Percentiles rank a stretch among this genome's conserved stretches.
Evolutionary conservation across 2,797 vertebrate species (phyloP).

Genomic region (Brachyrhaphis roseni): DNA sequence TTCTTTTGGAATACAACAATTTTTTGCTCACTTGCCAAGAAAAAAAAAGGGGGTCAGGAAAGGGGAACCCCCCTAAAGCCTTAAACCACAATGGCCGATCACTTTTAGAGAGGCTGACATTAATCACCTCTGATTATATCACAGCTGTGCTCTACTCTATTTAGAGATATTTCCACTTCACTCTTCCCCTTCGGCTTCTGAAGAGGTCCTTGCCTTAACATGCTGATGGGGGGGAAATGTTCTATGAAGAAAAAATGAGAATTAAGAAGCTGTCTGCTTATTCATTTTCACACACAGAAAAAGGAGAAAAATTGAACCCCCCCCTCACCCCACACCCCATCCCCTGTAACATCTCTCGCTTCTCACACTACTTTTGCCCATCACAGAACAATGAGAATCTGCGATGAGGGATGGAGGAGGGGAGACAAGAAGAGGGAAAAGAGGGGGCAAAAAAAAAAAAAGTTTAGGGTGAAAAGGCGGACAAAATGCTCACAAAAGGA

Average conservation of each 20-base stretch:
- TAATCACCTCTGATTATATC: slow-evolving; percentile 70
- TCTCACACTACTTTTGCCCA: slow-evolving; percentile 50
- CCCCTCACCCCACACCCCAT: not conserved
- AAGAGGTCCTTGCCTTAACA: slow-evolving; percentile 4
- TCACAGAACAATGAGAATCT: slow-evolving; percentile 82
- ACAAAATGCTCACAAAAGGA: slow-evolving; percentile 27
- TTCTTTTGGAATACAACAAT: not conserved
- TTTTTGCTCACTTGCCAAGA: slow-evolving; percentile 19
- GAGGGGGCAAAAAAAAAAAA: slow-evolving; percentile 42
- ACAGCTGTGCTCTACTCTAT: slow-evolving; percentile 33
- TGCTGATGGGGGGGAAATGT: slow-evolving; percentile 2
- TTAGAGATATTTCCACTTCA: slow-evolving; percentile 15
- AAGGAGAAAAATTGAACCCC: slow-evolving; percentile 9
- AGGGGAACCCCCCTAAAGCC: slow-evolving; percentile 43
- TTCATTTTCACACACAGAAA: slow-evolving; percentile 33
- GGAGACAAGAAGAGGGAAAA: slow-evolving; percentile 14
- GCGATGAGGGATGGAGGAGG: slow-evolving; percentile 61
- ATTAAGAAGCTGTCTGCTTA: slow-evolving; percentile 30
- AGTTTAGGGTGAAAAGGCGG: slow-evolving; percentile 41
- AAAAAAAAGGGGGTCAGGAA: slow-evolving; percentile 10
- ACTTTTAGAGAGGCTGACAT: slow-evolving; percentile 59
- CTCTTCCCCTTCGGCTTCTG: slow-evolving; percentile 7
- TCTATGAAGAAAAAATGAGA: slow-evolving; percentile 13
- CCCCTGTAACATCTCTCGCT: slow-evolving; percentile 48
- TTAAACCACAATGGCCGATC: slow-evolving; percentile 65